Conservation (phyloP, 2,888 invertebrate genomes). For the Carabus problematicus region DNA sequence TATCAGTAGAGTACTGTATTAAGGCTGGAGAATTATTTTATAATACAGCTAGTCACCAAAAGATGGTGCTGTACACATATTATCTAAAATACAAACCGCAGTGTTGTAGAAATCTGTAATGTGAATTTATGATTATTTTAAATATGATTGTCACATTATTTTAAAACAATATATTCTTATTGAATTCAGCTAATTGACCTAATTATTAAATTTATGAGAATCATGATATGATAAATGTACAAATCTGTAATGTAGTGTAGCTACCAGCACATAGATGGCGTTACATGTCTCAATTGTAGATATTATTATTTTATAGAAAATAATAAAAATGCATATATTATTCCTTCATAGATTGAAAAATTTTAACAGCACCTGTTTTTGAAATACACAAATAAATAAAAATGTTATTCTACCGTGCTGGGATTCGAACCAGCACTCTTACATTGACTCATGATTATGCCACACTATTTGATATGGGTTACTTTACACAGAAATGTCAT, state of each 20-base stretch:
- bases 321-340: neutral
- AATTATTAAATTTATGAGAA: neutral
- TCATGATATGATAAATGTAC: neutral
- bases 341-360: constrained; percentile 40
- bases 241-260: neutral
- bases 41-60: too few species aligned
- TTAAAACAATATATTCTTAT: too few species aligned
- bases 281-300: neutral
- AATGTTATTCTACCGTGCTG: constrained; percentile 61
- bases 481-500: neutral
- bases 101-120: too few species aligned
- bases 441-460: constrained; percentile 52
- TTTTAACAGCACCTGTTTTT: constrained; percentile 14
- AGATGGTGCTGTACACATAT: too few species aligned
- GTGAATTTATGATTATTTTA: too few species aligned
- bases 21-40: too few species aligned
- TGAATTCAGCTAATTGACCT: too few species aligned
- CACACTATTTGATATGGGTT: constrained; percentile 62
- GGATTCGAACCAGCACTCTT: constrained; percentile 68
- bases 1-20: too few species aligned
- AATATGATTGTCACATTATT: too few species aligned
- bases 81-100: too few species aligned
- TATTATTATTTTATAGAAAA: neutral
- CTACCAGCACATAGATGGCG: neutral
- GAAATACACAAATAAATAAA: constrained; percentile 45